These are phyloP conservation scores for Otolemur crassicaudatus DNA, from an alignment of 2,797 vertebrate species.

Conservation along the genomic window DNA sequence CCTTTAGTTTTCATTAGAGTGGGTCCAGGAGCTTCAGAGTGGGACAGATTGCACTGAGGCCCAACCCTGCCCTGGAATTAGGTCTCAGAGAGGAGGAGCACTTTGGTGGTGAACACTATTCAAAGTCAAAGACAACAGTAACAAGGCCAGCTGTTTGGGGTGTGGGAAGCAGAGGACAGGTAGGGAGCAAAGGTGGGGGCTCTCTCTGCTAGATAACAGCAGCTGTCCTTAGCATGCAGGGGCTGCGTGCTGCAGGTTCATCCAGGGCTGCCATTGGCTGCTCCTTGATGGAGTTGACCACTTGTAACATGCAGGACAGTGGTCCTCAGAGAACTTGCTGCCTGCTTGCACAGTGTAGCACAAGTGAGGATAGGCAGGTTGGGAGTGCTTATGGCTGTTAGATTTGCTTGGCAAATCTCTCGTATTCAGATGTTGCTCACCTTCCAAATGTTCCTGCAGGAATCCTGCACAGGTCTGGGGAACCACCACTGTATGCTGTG, in stretches of 20 bases:
- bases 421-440: not conserved
- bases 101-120: not conserved
- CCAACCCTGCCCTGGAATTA: not conserved
- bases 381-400: not conserved
- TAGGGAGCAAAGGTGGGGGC: not conserved
- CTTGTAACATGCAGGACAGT: not conserved
- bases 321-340: not conserved
- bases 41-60: not conserved
- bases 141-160: not conserved
- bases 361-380: not conserved
- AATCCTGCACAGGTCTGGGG: not conserved
- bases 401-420: not conserved
- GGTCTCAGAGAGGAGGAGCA: too few relatives aligned
- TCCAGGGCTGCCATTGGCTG: not conserved
- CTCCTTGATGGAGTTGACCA: not conserved
- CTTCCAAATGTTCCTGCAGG: not conserved
- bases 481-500: accelerated
- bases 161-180: accelerated
- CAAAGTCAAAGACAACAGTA: not conserved
- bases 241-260: not conserved
- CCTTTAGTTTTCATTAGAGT: not conserved
- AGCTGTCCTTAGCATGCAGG: not conserved
- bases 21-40: not conserved
- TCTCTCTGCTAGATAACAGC: not conserved
- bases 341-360: too few relatives aligned